Conservation (phyloP, 2,888 invertebrate species). For the Drosophila quasianomalipes region DNA sequence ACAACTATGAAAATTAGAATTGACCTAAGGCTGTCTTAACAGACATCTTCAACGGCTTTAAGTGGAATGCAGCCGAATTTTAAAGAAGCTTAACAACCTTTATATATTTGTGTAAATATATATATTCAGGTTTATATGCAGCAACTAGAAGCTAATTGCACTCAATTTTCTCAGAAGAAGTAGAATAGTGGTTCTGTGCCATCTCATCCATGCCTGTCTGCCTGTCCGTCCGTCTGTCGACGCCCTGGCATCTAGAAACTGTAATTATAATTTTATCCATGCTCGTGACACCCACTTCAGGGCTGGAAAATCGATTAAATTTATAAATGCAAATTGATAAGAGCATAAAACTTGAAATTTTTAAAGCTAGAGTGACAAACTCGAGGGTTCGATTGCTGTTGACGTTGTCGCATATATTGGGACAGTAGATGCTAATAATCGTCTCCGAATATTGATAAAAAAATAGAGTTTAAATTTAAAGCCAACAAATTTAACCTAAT, state of each 20-base stretch:
- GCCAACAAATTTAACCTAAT: no score
- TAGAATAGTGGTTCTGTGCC: neutral
- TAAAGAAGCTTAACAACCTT: no score
- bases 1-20: neutral
- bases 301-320: neutral
- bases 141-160: neutral
- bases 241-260: neutral
- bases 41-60: neutral
- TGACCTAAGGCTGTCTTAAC: neutral
- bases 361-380: neutral
- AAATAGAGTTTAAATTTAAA: neutral
- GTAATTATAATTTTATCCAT: neutral
- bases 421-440: neutral
- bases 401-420: neutral
- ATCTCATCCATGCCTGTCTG: neutral
- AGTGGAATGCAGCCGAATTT: neutral
- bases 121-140: neutral
- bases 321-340: neutral
- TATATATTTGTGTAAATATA: neutral
- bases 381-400: neutral
- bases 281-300: neutral
- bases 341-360: neutral
- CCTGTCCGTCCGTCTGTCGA: neutral
- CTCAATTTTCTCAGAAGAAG: neutral
- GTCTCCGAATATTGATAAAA: neutral